Evolutionary conservation across 1,140 invertebrate species (phyloP), one percentile per base, ranked within the genome.

Genomic region (Cryptotermes secundus): DNA sequence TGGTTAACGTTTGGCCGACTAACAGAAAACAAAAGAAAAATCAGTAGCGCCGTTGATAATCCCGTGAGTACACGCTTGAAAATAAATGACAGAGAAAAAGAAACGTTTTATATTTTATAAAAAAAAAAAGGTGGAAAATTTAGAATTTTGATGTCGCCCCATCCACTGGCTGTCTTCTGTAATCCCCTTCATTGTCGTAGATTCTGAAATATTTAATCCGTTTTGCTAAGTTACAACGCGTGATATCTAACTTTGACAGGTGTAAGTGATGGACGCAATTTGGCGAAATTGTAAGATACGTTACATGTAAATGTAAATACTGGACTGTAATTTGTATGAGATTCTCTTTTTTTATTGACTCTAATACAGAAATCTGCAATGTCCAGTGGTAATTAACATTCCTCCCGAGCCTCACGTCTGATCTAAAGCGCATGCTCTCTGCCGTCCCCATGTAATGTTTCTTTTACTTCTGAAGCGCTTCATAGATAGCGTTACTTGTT

Each of bases 191-290:
- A 2, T 31, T 72, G 59, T 72, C 14, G 59, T 16, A 72, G 59
- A 72, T 26, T 72, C 59, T 72, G 59, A 14, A 72, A 72, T 72
- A 72, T 72, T 72, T 72, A 72, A 72, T 72, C 26, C 59, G 59
- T 72, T 72, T 31, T 7, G 59, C 59, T 72, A n/a, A 72, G 59
- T 72, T 72, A 2, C 26, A 72, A 31, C 31, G n/a, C n/a, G 59
- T 16, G 14, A 31, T 72, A n/a, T 72, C 59, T 72, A 31, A 31
- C 31, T 72, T 31, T 38, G 38, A 12, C 59, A 2, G 59, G 14
- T 26, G 31, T 72, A 72, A 72, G 16, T 31, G 59, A 72, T 72
- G 6, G 7, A 72, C n/a, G 2, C 31, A 26, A 72, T 72, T 72
- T n/a, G 26, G 26, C 14, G 14, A 14, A 72, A 72, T 31, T 31